phyloP scores from a whole-genome alignment of 2,797 vertebrate genomes.

The Enteromius treurensis region DNA sequence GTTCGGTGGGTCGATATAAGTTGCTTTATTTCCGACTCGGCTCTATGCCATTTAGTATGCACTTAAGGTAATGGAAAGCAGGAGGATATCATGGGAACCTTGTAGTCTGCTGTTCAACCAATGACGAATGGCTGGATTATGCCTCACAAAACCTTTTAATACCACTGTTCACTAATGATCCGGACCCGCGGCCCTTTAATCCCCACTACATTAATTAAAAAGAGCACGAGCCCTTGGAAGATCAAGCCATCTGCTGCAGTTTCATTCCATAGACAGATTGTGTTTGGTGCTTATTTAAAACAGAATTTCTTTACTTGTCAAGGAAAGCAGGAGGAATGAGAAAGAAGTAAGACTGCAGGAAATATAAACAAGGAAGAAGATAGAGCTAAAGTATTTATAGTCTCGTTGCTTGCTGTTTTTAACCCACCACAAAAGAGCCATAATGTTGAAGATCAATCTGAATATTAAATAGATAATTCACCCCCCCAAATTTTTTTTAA shows the following conservation, averaged over 20 bases:
- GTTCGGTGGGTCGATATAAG: conserved; percentile 66
- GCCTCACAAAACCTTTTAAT: conserved; percentile 83
- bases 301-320: conserved; percentile 64
- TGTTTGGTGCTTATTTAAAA: conserved; percentile 72
- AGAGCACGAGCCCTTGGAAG: conserved; percentile 79
- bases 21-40: conserved; percentile 62
- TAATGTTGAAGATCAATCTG: not conserved
- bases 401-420: no score
- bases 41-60: conserved; percentile 74
- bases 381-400: not conserved
- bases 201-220: conserved; percentile 84
- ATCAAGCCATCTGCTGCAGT: conserved; percentile 78
- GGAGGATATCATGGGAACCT: conserved; percentile 73
- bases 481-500: not conserved
- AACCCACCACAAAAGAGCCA: not conserved
- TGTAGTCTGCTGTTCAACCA: conserved; percentile 74
- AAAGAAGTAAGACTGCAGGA: conserved; percentile 1
- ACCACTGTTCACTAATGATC: conserved; percentile 84
- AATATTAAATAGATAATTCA: not conserved
- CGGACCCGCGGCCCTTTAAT: conserved; percentile 81
- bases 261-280: conserved; percentile 78
- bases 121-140: conserved; percentile 79
- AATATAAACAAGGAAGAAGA: conserved; percentile 18
- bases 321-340: conserved; percentile 59
- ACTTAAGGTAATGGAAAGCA: conserved; percentile 78